Percentiles rank a stretch among this genome's conserved stretches.
These are phyloP conservation scores for Drosophila orena DNA, from an alignment of 1,140 invertebrate species.

Conservation along the genomic window DNA sequence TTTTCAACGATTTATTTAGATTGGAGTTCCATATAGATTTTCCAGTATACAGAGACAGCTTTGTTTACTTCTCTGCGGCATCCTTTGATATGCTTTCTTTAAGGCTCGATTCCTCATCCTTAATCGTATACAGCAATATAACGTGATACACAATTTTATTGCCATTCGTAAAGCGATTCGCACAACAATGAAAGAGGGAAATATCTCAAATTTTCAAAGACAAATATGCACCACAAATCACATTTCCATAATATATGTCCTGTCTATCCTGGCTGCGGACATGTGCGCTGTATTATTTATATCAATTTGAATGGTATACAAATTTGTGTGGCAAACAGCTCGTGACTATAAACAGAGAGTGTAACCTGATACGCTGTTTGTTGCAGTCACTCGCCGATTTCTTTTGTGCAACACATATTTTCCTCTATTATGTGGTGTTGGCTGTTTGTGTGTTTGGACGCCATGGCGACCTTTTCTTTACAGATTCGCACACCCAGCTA, in stretches of 20 bases:
- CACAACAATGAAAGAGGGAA: slow-evolving; percentile 24
- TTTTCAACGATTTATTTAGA: background rate
- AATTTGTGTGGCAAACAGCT: slow-evolving; percentile 50
- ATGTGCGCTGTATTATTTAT: slow-evolving; percentile 59
- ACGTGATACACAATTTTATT: slow-evolving; percentile 25
- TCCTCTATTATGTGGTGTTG: slow-evolving; percentile 5
- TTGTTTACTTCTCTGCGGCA: too few species aligned
- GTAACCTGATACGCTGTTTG: slow-evolving; percentile 50
- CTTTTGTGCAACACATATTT: slow-evolving; percentile 45
- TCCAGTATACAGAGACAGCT: too few species aligned
- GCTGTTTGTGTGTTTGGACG: slow-evolving; percentile 17
- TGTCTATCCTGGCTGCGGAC: slow-evolving; percentile 2
- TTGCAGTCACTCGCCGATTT: slow-evolving; percentile 53
- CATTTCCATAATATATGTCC: slow-evolving; percentile 22
- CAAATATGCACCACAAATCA: slow-evolving; percentile 46
- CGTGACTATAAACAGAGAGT: slow-evolving; percentile 39
- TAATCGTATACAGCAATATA: slow-evolving; percentile 19
- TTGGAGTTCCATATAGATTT: background rate
- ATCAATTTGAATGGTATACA: slow-evolving; percentile 74
- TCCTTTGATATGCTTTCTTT: background rate
- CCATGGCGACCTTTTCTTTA: slow-evolving; percentile 52
- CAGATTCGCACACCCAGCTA: slow-evolving; percentile 10
- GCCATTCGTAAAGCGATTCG: slow-evolving; percentile 19
- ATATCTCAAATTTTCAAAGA: slow-evolving; percentile 39
- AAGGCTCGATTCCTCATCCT: too few species aligned